Conservation (phyloP, 1,140 invertebrate genomes). For the Zaprionus tsacasi region DNA sequence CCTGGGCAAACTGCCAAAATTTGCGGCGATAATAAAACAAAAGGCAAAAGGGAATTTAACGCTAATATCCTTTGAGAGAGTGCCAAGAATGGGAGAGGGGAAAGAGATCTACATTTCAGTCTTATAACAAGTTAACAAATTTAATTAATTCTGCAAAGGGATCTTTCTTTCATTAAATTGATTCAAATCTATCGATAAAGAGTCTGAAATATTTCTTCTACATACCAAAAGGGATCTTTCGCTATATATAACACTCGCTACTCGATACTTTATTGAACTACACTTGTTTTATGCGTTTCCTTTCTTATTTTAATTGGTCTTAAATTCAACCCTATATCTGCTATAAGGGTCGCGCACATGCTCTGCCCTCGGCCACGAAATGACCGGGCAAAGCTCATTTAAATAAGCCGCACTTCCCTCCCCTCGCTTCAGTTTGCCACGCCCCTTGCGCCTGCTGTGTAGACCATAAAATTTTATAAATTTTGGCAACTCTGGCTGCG, state of each 20-base stretch:
- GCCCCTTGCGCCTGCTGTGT: not conserved
- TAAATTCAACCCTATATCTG: not conserved
- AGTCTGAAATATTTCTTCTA: too few relatives aligned
- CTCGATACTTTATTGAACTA: not conserved
- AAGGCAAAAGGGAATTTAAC: constrained; percentile 2
- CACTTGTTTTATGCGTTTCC: not conserved
- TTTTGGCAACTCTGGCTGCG: constrained; percentile 49
- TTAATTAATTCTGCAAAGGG: not conserved
- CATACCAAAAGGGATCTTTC: not conserved
- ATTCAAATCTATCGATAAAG: too few relatives aligned
- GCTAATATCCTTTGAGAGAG: constrained; percentile 12
- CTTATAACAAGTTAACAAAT: not conserved
- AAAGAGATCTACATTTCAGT: not conserved
- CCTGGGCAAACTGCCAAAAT: constrained; percentile 22
- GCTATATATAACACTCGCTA: not conserved
- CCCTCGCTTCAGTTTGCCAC: not conserved
- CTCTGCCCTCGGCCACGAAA: constrained; percentile 4
- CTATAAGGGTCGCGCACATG: not conserved
- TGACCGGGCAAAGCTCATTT: constrained; percentile 44
- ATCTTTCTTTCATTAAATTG: too few relatives aligned
- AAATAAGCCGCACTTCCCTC: constrained; percentile 28
- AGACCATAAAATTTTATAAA: constrained; percentile 46
- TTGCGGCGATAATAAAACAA: constrained; percentile 20
- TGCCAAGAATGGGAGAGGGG: not conserved
- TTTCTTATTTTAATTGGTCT: not conserved